A percentile compares a stretch with the other conserved stretches of the same genome.
phyloP scores from a whole-genome alignment of 2,113 vertebrate genomes.

The Etheostoma cragini region DNA sequence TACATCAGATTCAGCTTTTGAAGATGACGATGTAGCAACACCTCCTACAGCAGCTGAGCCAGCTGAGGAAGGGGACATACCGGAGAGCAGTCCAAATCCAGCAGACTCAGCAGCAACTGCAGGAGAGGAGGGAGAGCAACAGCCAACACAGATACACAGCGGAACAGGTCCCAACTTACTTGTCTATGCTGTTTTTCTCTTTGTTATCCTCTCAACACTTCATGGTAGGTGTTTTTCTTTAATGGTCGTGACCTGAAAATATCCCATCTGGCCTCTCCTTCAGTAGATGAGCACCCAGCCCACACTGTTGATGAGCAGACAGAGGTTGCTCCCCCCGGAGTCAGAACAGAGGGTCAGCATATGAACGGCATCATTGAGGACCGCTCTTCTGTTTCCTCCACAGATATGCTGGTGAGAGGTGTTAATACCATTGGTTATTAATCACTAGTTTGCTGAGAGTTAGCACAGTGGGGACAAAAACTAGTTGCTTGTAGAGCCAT shows the following conservation, averaged over 20 bases:
- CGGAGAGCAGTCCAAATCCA: conserved; percentile 29
- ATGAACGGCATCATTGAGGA: conserved; percentile 94
- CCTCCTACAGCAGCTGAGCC: conserved; percentile 19
- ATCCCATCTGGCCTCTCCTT: not conserved
- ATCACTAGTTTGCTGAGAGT: not conserved
- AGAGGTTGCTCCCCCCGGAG: conserved; percentile 66
- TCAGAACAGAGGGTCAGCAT: conserved; percentile 84
- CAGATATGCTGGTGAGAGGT: conserved; percentile 91
- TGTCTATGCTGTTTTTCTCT: not conserved
- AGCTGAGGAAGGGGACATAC: conserved; percentile 39
- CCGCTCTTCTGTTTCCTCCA: conserved; percentile 92
- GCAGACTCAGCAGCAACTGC: conserved; percentile 30
- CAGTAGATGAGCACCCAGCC: conserved; percentile 60
- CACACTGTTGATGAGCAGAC: conserved; percentile 68
- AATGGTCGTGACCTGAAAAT: not conserved
- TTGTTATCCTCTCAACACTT: not conserved
- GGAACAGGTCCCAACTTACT: conserved; percentile 33
- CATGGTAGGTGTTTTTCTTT: not conserved
- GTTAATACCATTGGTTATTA: not conserved
- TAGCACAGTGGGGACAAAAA: not conserved
- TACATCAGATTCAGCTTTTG: conserved; percentile 65
- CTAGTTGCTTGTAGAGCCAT: not conserved
- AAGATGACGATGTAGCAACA: conserved; percentile 54
- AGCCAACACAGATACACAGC: conserved; percentile 15
- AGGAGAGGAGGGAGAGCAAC: conserved; percentile 51